A percentile compares a stretch with the other conserved stretches of the same genome.
Evolutionary conservation across 2,113 vertebrate species (phyloP).

Genomic region (Henicopernis longicauda): DNA sequence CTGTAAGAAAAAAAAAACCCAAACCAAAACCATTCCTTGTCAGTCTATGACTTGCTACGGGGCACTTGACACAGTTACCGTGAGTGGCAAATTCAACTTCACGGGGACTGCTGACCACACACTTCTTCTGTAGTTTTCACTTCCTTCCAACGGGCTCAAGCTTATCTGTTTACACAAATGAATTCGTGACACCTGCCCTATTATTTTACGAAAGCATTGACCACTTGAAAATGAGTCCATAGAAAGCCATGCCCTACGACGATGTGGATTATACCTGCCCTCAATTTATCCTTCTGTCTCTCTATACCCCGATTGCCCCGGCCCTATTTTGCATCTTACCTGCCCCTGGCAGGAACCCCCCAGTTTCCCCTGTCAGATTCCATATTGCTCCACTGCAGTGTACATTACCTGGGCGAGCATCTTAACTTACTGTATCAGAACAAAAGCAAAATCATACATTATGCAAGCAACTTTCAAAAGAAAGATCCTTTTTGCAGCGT

Average conservation of each 20-base stretch:
- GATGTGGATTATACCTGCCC: not conserved
- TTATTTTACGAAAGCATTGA: not conserved
- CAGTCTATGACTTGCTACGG: not conserved
- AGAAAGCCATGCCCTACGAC: not conserved
- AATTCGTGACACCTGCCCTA: not conserved
- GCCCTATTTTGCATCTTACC: not conserved
- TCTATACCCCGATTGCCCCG: rapidly evolving
- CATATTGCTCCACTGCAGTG: not conserved
- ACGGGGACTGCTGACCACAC: rapidly evolving
- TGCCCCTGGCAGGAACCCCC: not conserved
- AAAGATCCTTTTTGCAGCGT: not conserved
- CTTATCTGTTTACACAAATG: not conserved
- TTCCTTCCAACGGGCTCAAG: not conserved
- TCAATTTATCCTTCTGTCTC: not conserved
- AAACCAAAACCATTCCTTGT: not conserved
- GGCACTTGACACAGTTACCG: not conserved
- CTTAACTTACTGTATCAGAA: not conserved
- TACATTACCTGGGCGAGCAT: not conserved
- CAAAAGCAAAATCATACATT: not conserved
- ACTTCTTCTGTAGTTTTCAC: not conserved
- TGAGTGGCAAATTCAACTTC: not conserved
- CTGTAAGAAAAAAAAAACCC: not conserved
- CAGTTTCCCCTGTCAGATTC: not conserved
- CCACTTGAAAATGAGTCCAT: not conserved
- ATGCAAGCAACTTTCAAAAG: not conserved